A percentile compares a stretch with the other conserved stretches of the same genome.
Conservation (phyloP, 1,140 invertebrate species). For the Philaenus spumarius region DNA sequence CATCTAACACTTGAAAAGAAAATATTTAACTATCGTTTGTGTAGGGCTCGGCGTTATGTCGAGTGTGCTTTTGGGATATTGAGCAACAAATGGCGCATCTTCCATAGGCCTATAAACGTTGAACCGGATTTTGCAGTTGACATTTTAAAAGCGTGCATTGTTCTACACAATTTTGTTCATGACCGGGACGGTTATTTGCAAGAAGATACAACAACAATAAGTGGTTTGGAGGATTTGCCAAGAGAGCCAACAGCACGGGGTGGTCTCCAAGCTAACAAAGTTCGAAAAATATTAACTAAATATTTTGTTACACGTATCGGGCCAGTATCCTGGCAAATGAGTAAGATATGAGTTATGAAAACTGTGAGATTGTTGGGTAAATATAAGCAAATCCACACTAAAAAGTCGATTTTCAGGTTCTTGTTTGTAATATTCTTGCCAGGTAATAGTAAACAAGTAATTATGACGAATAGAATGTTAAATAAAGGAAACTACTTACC, state of each 20-base stretch:
- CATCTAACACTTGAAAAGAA: too few relatives aligned
- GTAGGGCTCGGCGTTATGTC: too few relatives aligned
- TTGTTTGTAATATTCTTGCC: neutral
- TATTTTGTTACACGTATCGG: slow-evolving; percentile 21
- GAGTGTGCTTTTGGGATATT: too few relatives aligned
- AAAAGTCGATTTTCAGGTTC: neutral
- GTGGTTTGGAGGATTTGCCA: slow-evolving; percentile 24
- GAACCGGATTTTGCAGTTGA: slow-evolving; percentile 22
- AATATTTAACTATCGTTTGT: too few relatives aligned
- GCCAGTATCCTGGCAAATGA: slow-evolving; percentile 24
- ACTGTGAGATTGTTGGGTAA: neutral
- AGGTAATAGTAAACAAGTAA: neutral
- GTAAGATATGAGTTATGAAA: slow-evolving; percentile 17
- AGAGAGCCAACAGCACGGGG: slow-evolving; percentile 17
- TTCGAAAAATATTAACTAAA: slow-evolving; percentile 15
- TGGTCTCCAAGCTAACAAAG: slow-evolving; percentile 22
- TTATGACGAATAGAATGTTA: too few relatives aligned
- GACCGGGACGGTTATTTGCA: slow-evolving; percentile 23
- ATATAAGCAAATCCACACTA: neutral
- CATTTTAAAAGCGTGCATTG: slow-evolving; percentile 30
- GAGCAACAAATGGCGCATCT: too few relatives aligned
- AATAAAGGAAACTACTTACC: neutral
- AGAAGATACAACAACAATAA: slow-evolving; percentile 25
- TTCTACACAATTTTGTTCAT: slow-evolving; percentile 32
- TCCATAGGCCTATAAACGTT: slow-evolving; percentile 31